Base-by-base conservation (phyloP, 2,888 invertebrate genomes). In the Pasiphila rectangulata region DNA sequence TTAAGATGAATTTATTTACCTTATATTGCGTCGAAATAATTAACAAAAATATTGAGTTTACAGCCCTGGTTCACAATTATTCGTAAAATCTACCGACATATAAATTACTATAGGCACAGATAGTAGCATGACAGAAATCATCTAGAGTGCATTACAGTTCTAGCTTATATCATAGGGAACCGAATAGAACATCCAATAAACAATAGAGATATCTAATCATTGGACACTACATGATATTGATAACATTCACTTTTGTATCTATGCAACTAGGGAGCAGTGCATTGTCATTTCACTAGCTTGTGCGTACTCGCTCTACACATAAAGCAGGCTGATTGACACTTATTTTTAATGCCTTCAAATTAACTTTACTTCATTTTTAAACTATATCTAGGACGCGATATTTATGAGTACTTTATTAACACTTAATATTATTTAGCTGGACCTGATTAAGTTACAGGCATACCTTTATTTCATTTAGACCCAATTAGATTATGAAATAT, bases 301-400 rank as follows among this genome's bases (percentile, higher is more conserved):
- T 75, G 75, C 72, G 61, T 61, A 68, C 61, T 67, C 67, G 73
- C 69, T 62, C 64, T 65, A 69, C 64, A 57, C 56, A 55, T 21
- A 48, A 43, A 44, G 46, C 37, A 56, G 60, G 51, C 62, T 61
- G 62, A 66, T 69, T 62, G 67, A 64, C 61, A 67, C 64, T 67
- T 60, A 56, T 45, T 20, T 30, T 46, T 12, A 36, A 39, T 3
- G 35, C 6, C 13, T 13, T 27, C 0, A 27, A 13, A 13, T 5
- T 13, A 13, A 3, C 25, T 7, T 27, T 27, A 13, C 13, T 7
- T 13, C n/a, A n/a, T n/a, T n/a, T n/a, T n/a, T n/a, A n/a, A n/a
- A n/a, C n/a, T n/a, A n/a, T n/a, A n/a, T n/a, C n/a, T n/a, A n/a
- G n/a, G n/a, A n/a, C n/a, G n/a, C n/a, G n/a, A n/a, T n/a, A n/a